A percentile compares a stretch with the other conserved stretches of the same genome.
phyloP scores from a whole-genome alignment of 2,797 vertebrate genomes.

The Anguilla anguilla region DNA sequence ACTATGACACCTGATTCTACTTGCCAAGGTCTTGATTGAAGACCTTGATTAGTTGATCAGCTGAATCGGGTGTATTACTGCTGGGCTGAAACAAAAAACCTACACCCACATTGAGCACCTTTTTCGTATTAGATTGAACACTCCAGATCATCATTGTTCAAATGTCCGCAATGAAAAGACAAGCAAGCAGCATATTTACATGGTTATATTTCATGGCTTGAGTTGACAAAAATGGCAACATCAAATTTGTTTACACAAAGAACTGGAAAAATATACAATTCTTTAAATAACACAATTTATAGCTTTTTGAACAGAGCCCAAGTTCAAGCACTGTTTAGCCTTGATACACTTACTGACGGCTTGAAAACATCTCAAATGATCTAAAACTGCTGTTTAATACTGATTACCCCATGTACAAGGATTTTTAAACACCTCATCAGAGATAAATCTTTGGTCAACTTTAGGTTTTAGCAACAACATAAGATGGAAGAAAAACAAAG shows the following conservation, averaged over 20 bases:
- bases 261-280: constrained; percentile 43
- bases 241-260: constrained; percentile 46
- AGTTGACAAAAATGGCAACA: constrained; percentile 25
- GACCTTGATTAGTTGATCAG: background rate
- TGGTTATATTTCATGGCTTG: constrained; percentile 26
- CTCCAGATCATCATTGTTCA: background rate
- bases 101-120: background rate
- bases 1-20: background rate
- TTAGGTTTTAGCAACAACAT: constrained; percentile 61
- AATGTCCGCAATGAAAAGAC: constrained; percentile 15
- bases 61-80: background rate
- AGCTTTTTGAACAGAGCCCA: constrained; percentile 43
- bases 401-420: constrained; percentile 51
- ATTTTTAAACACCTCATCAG: constrained; percentile 48
- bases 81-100: background rate
- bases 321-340: constrained; percentile 51
- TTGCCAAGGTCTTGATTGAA: background rate
- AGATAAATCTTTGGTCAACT: constrained; percentile 68
- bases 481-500: constrained; percentile 42
- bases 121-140: background rate
- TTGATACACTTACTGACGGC: constrained; percentile 37
- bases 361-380: constrained; percentile 32
- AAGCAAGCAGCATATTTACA: constrained; percentile 26
- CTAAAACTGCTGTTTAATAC: constrained; percentile 53
- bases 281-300: constrained; percentile 41